Conservation (phyloP, 2,113 vertebrate genomes). For the Actinemys pallida region DNA sequence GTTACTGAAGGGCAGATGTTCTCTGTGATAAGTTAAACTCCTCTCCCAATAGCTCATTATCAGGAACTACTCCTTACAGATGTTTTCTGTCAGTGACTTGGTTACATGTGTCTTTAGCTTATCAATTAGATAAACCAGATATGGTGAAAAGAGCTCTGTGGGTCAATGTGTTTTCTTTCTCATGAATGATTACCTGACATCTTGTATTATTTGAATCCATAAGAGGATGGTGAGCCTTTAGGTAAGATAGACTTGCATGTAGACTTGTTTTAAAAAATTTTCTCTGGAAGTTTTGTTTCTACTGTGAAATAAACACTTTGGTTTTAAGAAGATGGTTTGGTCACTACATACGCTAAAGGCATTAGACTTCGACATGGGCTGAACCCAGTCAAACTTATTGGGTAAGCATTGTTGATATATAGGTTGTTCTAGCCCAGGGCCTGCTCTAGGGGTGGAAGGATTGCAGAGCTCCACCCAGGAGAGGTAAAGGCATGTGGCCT, state of each 20-base stretch:
- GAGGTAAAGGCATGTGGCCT: background rate
- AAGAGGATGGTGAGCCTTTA: background rate
- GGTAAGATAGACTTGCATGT: background rate
- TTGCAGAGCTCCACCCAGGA: background rate
- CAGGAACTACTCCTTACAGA: background rate
- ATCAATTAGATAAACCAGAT: background rate
- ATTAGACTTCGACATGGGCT: background rate
- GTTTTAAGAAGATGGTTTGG: background rate
- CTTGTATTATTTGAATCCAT: background rate
- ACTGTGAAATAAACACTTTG: background rate
- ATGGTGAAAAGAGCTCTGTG: background rate
- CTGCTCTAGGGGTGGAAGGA: accelerated
- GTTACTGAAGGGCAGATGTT: background rate
- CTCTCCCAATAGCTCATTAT: background rate
- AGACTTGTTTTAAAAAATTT: background rate
- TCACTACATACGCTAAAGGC: background rate
- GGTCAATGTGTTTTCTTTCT: background rate
- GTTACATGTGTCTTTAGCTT: background rate
- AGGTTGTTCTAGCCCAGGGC: background rate
- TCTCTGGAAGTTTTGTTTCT: background rate
- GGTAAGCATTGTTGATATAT: background rate
- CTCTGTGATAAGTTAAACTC: background rate
- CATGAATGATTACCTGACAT: background rate
- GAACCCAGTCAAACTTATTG: background rate
- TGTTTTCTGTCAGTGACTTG: background rate